These are phyloP conservation scores for Saccopteryx bilineata DNA, from an alignment of 2,113 vertebrate species.

Conservation along the genomic window DNA sequence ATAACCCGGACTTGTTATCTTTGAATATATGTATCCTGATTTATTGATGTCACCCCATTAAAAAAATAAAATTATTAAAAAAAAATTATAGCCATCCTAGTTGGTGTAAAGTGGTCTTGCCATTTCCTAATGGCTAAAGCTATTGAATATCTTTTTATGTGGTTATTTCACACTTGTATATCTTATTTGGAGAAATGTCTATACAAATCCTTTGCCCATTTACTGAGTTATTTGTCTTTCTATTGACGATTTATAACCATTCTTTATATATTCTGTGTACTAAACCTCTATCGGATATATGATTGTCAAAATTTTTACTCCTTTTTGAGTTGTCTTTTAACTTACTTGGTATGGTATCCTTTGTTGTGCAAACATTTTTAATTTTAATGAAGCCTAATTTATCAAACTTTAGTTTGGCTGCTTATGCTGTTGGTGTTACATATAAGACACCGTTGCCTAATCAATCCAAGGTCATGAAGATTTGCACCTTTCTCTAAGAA, in stretches of 20 bases:
- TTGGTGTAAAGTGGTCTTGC: neutral
- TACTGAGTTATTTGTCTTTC: neutral
- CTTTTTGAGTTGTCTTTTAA: neutral
- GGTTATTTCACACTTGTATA: neutral
- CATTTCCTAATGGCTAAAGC: neutral
- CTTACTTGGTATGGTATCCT: neutral
- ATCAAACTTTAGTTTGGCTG: neutral
- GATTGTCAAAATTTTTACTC: neutral
- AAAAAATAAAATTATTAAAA: too few species aligned
- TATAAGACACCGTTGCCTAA: neutral
- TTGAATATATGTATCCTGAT: too few species aligned
- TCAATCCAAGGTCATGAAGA: neutral
- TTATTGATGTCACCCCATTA: too few species aligned
- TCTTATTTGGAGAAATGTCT: slow-evolving; percentile 10
- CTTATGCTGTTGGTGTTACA: neutral
- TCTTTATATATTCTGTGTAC: neutral
- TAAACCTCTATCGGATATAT: neutral
- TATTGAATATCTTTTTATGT: neutral
- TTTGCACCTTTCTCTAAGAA: neutral
- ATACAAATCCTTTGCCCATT: neutral
- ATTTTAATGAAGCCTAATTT: neutral
- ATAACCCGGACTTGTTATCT: too few species aligned
- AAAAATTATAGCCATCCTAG: neutral
- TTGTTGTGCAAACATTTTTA: neutral
- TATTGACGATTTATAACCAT: neutral